Evolutionary conservation across 2,797 vertebrate genomes (phyloP).

Genomic region (Atherinosoma microstoma): DNA sequence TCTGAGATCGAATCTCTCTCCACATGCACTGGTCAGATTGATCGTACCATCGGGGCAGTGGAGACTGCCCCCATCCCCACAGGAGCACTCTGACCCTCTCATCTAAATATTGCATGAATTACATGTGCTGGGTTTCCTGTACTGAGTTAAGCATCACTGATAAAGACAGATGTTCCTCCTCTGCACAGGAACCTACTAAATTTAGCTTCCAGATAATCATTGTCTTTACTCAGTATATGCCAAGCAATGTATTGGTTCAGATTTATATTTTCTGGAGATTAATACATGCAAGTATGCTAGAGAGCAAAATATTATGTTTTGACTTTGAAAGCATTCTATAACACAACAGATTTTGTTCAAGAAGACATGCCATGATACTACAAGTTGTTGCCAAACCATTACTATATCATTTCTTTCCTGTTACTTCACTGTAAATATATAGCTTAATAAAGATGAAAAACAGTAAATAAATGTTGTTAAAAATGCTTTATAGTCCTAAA

Average conservation of each 20-base stretch:
- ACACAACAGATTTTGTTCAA: slow-evolving; percentile 6
- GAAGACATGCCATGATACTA: slow-evolving; percentile 17
- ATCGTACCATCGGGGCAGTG: slow-evolving; percentile 57
- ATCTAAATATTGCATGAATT: slow-evolving; percentile 85
- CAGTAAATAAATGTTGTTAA: background rate
- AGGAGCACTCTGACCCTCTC: slow-evolving; percentile 76
- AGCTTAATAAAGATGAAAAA: slow-evolving; percentile 45
- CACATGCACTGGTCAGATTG: slow-evolving; percentile 58
- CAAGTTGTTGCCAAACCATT: slow-evolving; percentile 43
- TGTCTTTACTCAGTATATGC: slow-evolving; percentile 28
- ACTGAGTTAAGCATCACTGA: slow-evolving; percentile 74
- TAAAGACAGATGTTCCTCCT: slow-evolving; percentile 76
- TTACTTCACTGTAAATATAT: slow-evolving; percentile 42
- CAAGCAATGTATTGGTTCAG: slow-evolving; percentile 32
- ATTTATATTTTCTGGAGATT: slow-evolving; percentile 15
- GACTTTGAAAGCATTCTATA: slow-evolving; percentile 2
- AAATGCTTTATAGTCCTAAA: slow-evolving; percentile 15
- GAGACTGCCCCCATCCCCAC: slow-evolving; percentile 66
- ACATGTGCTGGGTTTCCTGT: slow-evolving; percentile 76
- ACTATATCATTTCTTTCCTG: slow-evolving; percentile 5
- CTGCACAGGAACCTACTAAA: slow-evolving; percentile 67
- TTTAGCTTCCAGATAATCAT: slow-evolving; percentile 61
- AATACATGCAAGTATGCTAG: slow-evolving; percentile 18
- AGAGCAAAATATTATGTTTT: slow-evolving; percentile 11
- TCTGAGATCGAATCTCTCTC: slow-evolving; percentile 65